A percentile compares a stretch with the other conserved stretches of the same genome.
Conservation (phyloP, 2,797 vertebrate species). For the Clarias pachynema region DNA sequence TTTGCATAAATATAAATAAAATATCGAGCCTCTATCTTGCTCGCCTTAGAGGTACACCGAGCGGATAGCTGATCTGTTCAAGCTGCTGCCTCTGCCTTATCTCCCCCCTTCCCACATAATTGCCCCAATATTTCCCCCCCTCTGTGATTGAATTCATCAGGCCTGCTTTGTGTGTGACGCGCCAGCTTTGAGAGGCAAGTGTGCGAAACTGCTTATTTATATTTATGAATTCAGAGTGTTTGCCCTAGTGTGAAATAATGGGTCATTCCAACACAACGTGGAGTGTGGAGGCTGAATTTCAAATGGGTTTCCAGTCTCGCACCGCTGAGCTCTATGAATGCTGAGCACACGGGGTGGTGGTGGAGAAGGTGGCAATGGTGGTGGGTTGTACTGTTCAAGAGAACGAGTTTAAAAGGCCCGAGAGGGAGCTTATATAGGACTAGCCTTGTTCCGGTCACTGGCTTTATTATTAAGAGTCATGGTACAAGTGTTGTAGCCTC, state of each 20-base stretch:
- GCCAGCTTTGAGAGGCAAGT: slow-evolving; percentile 54
- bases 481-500: slow-evolving; percentile 49
- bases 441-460: slow-evolving; percentile 55
- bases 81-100: slow-evolving; percentile 38
- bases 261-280: slow-evolving; percentile 76
- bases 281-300: slow-evolving; percentile 77
- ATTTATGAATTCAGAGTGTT: slow-evolving; percentile 73
- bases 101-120: slow-evolving; percentile 51
- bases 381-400: slow-evolving; percentile 42
- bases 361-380: slow-evolving; percentile 31
- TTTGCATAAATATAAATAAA: slow-evolving; percentile 44
- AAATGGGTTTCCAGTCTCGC: slow-evolving; percentile 75
- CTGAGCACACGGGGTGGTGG: slow-evolving; percentile 59
- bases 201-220: slow-evolving; percentile 72
- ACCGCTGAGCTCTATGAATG: slow-evolving; percentile 73
- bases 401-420: slow-evolving; percentile 52
- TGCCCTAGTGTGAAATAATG: slow-evolving; percentile 73
- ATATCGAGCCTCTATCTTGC: slow-evolving; percentile 39
- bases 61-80: slow-evolving; percentile 36
- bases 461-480: slow-evolving; percentile 57
- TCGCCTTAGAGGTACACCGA: slow-evolving; percentile 35
- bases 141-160: slow-evolving; percentile 60
- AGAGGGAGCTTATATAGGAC: slow-evolving; percentile 46
- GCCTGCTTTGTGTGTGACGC: slow-evolving; percentile 50
- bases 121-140: slow-evolving; percentile 49